A percentile compares a stretch with the other conserved stretches of the same genome.
phyloP scores from a whole-genome alignment of 2,888 invertebrate genomes.

The Hirtodrosophila duncani region DNA sequence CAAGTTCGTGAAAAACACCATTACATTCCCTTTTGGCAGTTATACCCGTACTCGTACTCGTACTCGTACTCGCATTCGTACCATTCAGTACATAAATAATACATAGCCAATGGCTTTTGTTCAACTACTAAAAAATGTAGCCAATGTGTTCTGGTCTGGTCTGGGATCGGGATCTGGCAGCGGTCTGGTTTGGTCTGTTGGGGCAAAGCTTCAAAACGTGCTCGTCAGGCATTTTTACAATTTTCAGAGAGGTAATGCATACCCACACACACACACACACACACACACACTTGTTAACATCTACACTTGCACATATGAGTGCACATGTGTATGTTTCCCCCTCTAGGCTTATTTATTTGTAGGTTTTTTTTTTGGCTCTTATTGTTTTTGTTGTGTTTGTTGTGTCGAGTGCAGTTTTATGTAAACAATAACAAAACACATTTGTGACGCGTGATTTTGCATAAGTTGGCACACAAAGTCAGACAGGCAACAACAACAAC shows the following conservation, averaged over 20 bases:
- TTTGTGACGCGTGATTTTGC: constrained; percentile 73
- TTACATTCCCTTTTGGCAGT: too few relatives aligned
- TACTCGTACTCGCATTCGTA: too few relatives aligned
- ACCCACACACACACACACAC: constrained; percentile 4
- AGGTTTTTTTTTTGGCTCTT: constrained; percentile 21
- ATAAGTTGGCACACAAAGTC: constrained; percentile 57
- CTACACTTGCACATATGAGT: background rate
- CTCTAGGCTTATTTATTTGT: constrained; percentile 48
- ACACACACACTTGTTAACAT: constrained; percentile 6
- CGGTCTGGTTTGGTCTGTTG: constrained; percentile 37
- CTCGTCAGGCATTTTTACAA: constrained; percentile 63
- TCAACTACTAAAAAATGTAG: too few relatives aligned
- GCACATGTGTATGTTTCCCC: constrained; percentile 12
- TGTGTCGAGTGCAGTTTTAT: constrained; percentile 57
- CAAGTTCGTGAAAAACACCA: too few relatives aligned
- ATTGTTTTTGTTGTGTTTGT: constrained; percentile 19
- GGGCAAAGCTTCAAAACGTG: constrained; percentile 58
- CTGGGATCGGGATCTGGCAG: too few relatives aligned
- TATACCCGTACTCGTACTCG: too few relatives aligned
- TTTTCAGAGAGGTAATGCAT: constrained; percentile 58
- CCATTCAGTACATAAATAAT: too few relatives aligned
- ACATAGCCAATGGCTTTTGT: too few relatives aligned
- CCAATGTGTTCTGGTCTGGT: too few relatives aligned
- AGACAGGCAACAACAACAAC: constrained; percentile 2
- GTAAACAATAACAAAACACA: constrained; percentile 72